Base-by-base conservation (phyloP, 2,797 vertebrate species). In the Clarias fuscus region DNA sequence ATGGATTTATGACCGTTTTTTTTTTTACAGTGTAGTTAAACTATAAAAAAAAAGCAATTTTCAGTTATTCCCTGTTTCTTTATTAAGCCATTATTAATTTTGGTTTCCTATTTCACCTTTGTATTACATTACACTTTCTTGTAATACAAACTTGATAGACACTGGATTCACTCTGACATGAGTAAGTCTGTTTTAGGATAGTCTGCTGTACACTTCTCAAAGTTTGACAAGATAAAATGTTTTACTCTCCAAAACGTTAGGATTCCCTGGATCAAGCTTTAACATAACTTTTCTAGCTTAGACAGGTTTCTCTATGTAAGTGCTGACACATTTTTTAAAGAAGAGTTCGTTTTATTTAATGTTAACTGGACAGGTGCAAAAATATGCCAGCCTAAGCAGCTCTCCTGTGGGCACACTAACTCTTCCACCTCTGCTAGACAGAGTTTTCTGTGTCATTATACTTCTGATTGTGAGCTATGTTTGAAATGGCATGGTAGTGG, bases 401-500 rank as follows among this genome's bases (percentile, higher is more conserved):
- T 84, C 84, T 88, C 87, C 83, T 79, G 64, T 13, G 40, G 83
- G 86, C 71, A 85, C 81, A 71, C 64, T 13, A 73, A 84, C 65
- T 83, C 78, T 30, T 87, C 82, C 82, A 80, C 80, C 68, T 85
- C 79, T 77, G 59, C 61, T 77, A 61, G 7, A 72, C 61, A 83
- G 88, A n/a, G 81, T 73, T 65, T 61, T 88, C 64, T 17, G 70
- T 72, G 30, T 65, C 77, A 83, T 30, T 18, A n/a, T 30, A 62
- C 58, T 59, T 13, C n/a, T 37, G 3, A 58, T 83, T 62, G 67
- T 30, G 67, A 86, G 48, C 67, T 79, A 93, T 93, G 94, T 95
- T 91, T 91, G 91, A 91, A 92, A 93, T 90, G 91, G 91, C 91
- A 91, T 92, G 92, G 94, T 93, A 94, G 93, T 93, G 91, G 93